These are phyloP conservation scores for Charina bottae DNA, from an alignment of 2,113 vertebrate genomes.

Conservation along the genomic window DNA sequence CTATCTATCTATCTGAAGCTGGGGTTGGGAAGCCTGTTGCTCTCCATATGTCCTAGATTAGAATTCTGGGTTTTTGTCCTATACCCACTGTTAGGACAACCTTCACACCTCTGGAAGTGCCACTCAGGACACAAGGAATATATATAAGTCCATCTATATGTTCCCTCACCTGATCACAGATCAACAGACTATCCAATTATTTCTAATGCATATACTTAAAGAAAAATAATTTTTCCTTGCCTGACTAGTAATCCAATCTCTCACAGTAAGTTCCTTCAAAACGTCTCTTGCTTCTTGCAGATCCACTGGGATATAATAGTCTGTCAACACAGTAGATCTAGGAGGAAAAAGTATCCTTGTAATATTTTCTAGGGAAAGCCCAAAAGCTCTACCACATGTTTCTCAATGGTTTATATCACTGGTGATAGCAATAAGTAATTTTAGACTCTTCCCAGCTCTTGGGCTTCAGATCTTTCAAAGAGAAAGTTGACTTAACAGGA, in stretches of 20 bases:
- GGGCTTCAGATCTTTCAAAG: background rate
- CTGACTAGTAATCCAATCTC: slow-evolving; percentile 59
- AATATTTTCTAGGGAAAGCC: no score
- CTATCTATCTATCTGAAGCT: background rate
- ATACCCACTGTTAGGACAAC: background rate
- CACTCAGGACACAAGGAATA: background rate
- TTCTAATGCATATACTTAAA: no score
- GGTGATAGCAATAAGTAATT: background rate
- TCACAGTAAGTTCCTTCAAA: slow-evolving; percentile 57
- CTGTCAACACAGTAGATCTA: slow-evolving; percentile 29
- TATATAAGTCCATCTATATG: background rate
- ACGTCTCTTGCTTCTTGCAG: slow-evolving; percentile 56
- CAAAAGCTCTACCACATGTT: no score
- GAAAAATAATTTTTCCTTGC: slow-evolving; percentile 35
- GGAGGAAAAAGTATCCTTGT: background rate
- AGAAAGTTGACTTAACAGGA: background rate
- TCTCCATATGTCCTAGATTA: background rate
- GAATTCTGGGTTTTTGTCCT: background rate
- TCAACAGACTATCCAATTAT: background rate
- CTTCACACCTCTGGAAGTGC: background rate
- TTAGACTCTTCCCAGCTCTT: background rate
- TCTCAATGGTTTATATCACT: no score
- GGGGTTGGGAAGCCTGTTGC: background rate
- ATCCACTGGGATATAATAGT: slow-evolving; percentile 43
- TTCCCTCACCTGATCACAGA: background rate